A percentile compares a stretch with the other conserved stretches of the same genome.
Evolutionary conservation across 2,797 vertebrate genomes (phyloP).

Genomic region (Fundulus diaphanus): DNA sequence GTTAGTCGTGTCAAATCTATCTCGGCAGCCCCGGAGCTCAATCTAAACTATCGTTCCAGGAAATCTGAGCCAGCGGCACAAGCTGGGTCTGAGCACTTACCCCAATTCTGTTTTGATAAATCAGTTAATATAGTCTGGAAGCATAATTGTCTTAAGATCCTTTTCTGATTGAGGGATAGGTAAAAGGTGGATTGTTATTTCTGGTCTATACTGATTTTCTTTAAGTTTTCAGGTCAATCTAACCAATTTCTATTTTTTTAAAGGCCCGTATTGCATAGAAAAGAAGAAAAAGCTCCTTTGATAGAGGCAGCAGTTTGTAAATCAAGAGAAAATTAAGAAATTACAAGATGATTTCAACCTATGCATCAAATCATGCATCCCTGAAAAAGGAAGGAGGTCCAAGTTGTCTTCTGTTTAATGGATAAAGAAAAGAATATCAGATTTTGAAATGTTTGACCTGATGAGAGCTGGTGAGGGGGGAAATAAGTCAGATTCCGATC

Average conservation of each 20-base stretch:
- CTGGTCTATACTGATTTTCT: neutral
- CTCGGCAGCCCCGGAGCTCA: constrained; percentile 41
- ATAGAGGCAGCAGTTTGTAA: neutral
- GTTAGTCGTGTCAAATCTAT: constrained; percentile 16
- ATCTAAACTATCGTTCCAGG: constrained; percentile 49
- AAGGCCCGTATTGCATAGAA: neutral
- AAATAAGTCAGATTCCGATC: neutral
- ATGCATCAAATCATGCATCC: neutral
- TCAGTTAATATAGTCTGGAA: neutral
- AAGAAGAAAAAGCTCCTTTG: neutral
- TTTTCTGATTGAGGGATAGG: neutral
- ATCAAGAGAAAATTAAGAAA: neutral
- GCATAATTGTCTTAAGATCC: neutral
- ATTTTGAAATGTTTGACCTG: neutral
- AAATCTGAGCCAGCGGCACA: constrained; percentile 32
- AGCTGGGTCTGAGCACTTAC: neutral
- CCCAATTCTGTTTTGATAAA: neutral
- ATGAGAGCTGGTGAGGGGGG: neutral
- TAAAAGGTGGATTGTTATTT: neutral
- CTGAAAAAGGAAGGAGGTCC: neutral
- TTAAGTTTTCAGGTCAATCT: neutral
- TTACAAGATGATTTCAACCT: neutral
- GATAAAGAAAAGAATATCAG: neutral
- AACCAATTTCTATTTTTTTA: neutral
- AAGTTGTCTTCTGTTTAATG: neutral